Evolutionary conservation across 2,797 vertebrate genomes (phyloP).

Genomic region (Crax fasciolata): DNA sequence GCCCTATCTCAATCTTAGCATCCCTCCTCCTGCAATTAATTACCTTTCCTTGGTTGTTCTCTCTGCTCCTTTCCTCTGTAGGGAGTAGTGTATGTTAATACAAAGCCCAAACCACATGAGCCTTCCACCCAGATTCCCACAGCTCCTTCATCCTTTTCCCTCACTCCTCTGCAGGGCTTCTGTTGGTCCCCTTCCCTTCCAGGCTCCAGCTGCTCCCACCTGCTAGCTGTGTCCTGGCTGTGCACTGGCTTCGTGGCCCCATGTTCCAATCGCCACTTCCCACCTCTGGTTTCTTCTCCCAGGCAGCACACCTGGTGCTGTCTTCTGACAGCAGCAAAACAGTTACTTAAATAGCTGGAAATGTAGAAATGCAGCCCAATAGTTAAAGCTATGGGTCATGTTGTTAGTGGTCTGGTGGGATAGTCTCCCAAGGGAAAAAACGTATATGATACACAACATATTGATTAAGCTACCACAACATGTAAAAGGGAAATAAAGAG

Average conservation of each 20-base stretch:
- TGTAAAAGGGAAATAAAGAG: background rate
- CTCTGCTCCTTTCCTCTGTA: background rate
- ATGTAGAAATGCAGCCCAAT: background rate
- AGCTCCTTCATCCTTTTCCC: background rate
- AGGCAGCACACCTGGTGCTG: background rate
- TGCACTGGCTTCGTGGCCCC: background rate
- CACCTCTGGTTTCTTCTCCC: background rate
- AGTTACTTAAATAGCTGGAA: background rate
- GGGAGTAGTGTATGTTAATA: background rate
- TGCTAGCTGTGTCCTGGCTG: background rate
- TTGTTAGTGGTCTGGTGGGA: background rate
- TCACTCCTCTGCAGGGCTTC: background rate
- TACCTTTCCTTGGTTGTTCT: background rate
- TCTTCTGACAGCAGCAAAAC: background rate
- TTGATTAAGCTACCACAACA: background rate
- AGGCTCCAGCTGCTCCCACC: background rate
- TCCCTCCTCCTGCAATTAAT: background rate
- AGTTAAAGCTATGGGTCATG: background rate
- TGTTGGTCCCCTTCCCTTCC: background rate
- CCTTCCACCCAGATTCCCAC: background rate
- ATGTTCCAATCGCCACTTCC: background rate
- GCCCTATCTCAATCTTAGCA: background rate
- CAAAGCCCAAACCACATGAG: background rate
- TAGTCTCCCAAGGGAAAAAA: conserved; percentile 20
- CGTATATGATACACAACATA: background rate